These are phyloP conservation scores for Garra rufa DNA, from an alignment of 2,113 vertebrate species.

Conservation along the genomic window DNA sequence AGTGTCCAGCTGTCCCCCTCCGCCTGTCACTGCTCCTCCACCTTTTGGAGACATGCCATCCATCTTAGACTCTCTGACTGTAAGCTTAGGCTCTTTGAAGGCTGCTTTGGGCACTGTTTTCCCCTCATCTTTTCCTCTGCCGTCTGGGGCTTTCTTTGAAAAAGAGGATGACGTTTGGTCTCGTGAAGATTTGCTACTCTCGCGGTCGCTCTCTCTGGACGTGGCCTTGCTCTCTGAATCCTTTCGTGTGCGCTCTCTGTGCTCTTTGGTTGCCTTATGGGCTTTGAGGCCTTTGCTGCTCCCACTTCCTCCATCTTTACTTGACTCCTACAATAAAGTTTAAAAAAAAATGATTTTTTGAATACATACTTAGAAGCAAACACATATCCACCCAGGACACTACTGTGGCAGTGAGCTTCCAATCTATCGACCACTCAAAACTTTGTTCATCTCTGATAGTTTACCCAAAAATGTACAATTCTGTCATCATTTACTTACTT, in stretches of 20 bases:
- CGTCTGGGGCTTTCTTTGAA: constrained; percentile 84
- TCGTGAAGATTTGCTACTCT: constrained; percentile 74
- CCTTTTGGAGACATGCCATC: constrained; percentile 92
- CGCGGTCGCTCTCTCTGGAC: constrained; percentile 83
- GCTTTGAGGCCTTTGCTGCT: constrained; percentile 86
- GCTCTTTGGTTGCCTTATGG: constrained; percentile 93
- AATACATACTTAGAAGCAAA: neutral
- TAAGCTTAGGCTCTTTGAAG: constrained; percentile 96
- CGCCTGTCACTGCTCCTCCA: constrained; percentile 76
- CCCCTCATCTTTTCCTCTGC: constrained; percentile 89
- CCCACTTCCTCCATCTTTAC: constrained; percentile 78
- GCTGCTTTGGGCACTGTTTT: constrained; percentile 90
- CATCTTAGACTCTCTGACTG: constrained; percentile 91
- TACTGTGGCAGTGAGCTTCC: neutral
- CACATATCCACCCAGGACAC: neutral
- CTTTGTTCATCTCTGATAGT: neutral
- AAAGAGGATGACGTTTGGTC: constrained; percentile 72
- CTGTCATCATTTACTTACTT: neutral
- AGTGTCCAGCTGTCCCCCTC: constrained; percentile 72
- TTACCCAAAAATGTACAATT: neutral
- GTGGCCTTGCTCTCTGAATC: constrained; percentile 92
- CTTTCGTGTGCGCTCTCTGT: constrained; percentile 89
- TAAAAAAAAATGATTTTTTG: neutral
- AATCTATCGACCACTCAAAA: too few relatives aligned
- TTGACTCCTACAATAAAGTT: constrained; percentile 69